Evolutionary conservation across 2,797 vertebrate genomes (phyloP), one percentile per base, ranked within the genome.

Genomic region (Macroramphosus scolopax): DNA sequence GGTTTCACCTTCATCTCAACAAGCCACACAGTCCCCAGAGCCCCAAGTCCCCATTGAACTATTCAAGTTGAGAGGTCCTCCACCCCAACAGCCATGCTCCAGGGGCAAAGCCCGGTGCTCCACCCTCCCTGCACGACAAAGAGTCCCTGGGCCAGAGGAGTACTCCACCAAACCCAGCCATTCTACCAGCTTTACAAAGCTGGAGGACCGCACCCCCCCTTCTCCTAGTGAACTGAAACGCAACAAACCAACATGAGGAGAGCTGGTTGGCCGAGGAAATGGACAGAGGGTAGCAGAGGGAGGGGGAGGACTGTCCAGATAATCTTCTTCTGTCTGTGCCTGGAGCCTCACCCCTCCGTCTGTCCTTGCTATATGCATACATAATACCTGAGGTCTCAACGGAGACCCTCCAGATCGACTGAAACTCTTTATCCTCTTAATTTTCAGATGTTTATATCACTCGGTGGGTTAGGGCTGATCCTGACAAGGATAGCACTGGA

Each of bases 121-220:
- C 67, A 91, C 90, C 25, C 76, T 91, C 42, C 89, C 90, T 46
- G 41, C 88, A 8, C 81, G 80, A 55, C 80, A 82, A 20, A 77
- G 77, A 68, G 60, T 15, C 5, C 68, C 78, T 0, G 71, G 63
- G 34, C 45, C 75, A 0, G 81, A 78, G 35, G 78, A 78, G 33
- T 38, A 15, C 34, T 14, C 63, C 30, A 49, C 52, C 49, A 88
- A 71, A 71, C 65, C 85, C 18, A 90, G 84, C 59, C 87, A 90
- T 17, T 91, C 90, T 29, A 78, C 82, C 51, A 89, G 83, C 72
- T 89, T 87, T 18, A 77, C 74, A 8, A 72, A 85, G 56, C 77
- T 86, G 32, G 82, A 51, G 47, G 86, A 83, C 14, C 59, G 42
- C 34, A 52, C 81, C 32, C 70, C 82, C 10, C 85, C 82, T 34